Evolutionary conservation across 2,113 vertebrate species (phyloP), one percentile per base, ranked within the genome.

Genomic region (Bos indicus): DNA sequence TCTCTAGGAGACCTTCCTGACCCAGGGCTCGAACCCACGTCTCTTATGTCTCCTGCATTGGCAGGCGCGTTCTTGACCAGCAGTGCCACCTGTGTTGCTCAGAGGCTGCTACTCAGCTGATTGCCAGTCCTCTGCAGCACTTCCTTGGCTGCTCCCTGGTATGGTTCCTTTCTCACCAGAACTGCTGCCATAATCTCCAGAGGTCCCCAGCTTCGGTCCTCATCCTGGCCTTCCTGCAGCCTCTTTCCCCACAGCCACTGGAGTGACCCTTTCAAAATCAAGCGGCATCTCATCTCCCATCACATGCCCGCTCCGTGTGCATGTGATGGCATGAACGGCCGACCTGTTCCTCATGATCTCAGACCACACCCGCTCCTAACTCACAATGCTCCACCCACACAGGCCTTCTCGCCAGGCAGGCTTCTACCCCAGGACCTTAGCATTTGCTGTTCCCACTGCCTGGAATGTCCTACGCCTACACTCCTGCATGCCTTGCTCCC

Each of bases 11-110:
- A 62, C 13, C 60, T 62, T 62, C 26, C 60, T 3, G 28, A 11
- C 57, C 28, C 0, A 1, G 71, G 36, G 71, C 40, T 43, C 1
- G 12, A 77, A 26, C 40, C 6, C 1, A 0, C 3, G 0, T 77
- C 36, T 77, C 71, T 14, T 7, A 40, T 4, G 40, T 26, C 40
- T 40, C 40, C 71, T 14, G 71, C 36, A 4, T 7, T 43, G 36
- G 71, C 71, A 43, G 36, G 21, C 3, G 0, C 5, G 23, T 14
- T 43, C 71, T 43, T 14, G 40, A 26, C 40, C 71, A 77, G 23
- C 23, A 7, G 40, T 14, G 12, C 71, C 40, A 13, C 40, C 6
- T 9, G n/a, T 14, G 67, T 60, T 43, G 28, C 56, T 71, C 6
- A 0, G 21, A 14, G 2, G 16, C 14, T 6, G 17, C 59, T 26